Evolutionary conservation across 1,140 invertebrate genomes (phyloP).

Genomic region (Adoxophyes honmai): DNA sequence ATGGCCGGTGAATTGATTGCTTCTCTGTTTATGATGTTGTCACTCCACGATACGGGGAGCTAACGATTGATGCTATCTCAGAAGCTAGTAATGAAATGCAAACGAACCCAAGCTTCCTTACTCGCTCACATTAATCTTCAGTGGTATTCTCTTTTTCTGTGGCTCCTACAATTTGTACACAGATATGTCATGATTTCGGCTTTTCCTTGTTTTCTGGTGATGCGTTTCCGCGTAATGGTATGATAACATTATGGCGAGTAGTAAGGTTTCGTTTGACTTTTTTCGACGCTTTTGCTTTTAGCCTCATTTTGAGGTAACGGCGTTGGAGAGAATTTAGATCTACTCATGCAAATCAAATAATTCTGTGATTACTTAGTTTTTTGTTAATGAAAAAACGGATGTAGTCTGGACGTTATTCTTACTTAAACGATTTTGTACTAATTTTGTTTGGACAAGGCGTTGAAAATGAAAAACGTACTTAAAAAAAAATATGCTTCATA

Average conservation of each 20-base stretch:
- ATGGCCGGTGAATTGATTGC: conserved; percentile 8
- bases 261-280: conserved; percentile 5
- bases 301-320: conserved; percentile 5
- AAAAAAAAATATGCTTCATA: too few relatives aligned
- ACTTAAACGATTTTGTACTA: too few relatives aligned
- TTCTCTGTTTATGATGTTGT: conserved; percentile 7
- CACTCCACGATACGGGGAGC: conserved; percentile 1
- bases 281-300: background rate
- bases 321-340: background rate
- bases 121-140: conserved; percentile 52
- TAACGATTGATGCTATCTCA: conserved; percentile 9
- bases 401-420: too few relatives aligned
- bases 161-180: conserved; percentile 51
- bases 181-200: conserved; percentile 56
- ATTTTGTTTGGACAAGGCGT: too few relatives aligned
- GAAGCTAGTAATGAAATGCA: conserved; percentile 56
- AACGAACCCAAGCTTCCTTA: conserved; percentile 40
- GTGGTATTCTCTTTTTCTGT: conserved; percentile 51
- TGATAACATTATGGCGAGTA: conserved; percentile 8
- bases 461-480: too few relatives aligned
- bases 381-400: too few relatives aligned
- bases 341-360: too few relatives aligned
- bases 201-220: conserved; percentile 28
- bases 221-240: conserved; percentile 7
- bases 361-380: too few relatives aligned